These are phyloP conservation scores for Calameuta idolon DNA, from an alignment of 2,888 invertebrate species.

Conservation along the genomic window DNA sequence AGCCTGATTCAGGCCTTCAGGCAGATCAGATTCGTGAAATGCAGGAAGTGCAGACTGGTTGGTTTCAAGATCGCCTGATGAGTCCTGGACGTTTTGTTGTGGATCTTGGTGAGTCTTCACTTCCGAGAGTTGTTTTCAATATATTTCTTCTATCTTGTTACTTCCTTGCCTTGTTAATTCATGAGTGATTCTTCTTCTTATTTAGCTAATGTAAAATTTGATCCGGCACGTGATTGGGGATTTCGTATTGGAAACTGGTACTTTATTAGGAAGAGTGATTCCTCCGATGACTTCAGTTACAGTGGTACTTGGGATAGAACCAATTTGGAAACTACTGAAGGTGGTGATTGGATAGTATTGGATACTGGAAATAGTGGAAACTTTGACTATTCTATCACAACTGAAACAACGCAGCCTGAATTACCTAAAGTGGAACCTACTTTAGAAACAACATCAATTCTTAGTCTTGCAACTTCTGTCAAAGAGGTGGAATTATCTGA, in stretches of 20 bases:
- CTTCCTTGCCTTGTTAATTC: background rate
- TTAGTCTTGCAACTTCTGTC: background rate
- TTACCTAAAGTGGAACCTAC: background rate
- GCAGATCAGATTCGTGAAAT: background rate
- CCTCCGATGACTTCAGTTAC: background rate
- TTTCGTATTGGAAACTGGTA: slow-evolving; percentile 54
- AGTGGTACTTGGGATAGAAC: background rate
- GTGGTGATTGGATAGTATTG: background rate
- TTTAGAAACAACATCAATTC: background rate
- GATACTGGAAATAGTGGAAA: background rate
- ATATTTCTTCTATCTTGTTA: background rate
- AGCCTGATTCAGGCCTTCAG: background rate
- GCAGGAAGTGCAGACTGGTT: background rate
- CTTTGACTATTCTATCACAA: background rate
- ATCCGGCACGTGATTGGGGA: slow-evolving; percentile 50
- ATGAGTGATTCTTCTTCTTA: background rate
- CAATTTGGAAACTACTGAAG: background rate
- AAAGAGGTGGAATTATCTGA: background rate
- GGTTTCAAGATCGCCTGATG: background rate
- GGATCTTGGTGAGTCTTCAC: background rate
- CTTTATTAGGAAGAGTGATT: slow-evolving; percentile 40
- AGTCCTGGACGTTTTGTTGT: slow-evolving; percentile 5
- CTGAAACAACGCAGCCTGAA: background rate
- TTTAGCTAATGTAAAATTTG: slow-evolving; percentile 44
- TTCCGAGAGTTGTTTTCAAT: background rate